These are phyloP conservation scores for Crossocerus cetratus DNA, from an alignment of 2,888 invertebrate species.

Conservation along the genomic window DNA sequence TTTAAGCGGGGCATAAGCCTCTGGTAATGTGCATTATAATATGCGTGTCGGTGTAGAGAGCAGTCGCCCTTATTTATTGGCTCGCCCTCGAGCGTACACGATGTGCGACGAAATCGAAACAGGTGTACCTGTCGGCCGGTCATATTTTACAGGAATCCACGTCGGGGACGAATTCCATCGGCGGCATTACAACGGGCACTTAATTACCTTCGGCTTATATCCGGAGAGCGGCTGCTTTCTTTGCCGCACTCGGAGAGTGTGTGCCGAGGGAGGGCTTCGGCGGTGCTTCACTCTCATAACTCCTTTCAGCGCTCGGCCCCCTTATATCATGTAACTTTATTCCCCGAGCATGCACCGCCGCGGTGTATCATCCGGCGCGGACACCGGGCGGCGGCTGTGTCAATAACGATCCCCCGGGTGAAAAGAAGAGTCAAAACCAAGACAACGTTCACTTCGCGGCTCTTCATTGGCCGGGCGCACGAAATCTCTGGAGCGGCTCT, in stretches of 20 bases:
- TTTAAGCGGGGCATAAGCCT: too few species aligned
- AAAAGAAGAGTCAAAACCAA: conserved; percentile 55
- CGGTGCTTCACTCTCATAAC: conserved; percentile 39
- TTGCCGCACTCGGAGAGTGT: conserved; percentile 23
- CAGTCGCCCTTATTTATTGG: background rate
- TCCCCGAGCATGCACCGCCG: conserved; percentile 50
- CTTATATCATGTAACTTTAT: conserved; percentile 58
- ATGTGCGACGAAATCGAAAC: conserved; percentile 18
- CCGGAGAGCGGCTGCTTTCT: conserved; percentile 40
- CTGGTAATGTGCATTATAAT: background rate
- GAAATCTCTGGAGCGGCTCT: conserved; percentile 17
- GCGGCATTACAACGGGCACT: conserved; percentile 36
- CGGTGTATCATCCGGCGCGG: conserved; percentile 53
- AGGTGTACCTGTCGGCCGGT: conserved; percentile 8
- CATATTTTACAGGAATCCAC: conserved; percentile 35
- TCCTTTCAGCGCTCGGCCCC: conserved; percentile 40
- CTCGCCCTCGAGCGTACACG: background rate
- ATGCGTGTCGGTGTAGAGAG: background rate
- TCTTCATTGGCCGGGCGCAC: conserved; percentile 43
- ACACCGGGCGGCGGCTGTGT: conserved; percentile 35
- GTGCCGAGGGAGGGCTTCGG: background rate
- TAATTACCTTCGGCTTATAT: conserved; percentile 54
- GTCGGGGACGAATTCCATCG: conserved; percentile 24
- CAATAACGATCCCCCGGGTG: conserved; percentile 59
- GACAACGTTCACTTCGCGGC: conserved; percentile 14